Base-by-base conservation (phyloP, 2,113 vertebrate species). In the Coturnix japonica region DNA sequence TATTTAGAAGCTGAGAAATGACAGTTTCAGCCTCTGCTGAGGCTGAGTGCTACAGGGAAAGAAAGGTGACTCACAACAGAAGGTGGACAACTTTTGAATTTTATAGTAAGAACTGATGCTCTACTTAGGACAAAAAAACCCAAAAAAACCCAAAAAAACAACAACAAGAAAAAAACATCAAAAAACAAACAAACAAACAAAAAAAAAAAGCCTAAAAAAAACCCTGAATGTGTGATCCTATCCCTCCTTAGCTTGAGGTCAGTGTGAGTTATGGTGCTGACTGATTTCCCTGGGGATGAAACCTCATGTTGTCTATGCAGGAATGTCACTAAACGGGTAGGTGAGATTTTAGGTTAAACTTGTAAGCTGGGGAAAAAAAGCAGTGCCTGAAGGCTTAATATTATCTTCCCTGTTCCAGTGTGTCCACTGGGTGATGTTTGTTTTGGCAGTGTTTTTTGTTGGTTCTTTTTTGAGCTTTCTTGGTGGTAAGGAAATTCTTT, bases 161-260 rank as follows among this genome's bases (percentile, higher is more conserved):
- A n/a, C n/a, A n/a, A n/a, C n/a, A n/a, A n/a, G n/a, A n/a, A n/a
- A n/a, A n/a, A n/a, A n/a, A n/a, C n/a, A n/a, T n/a, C n/a, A n/a
- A n/a, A n/a, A n/a, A n/a, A n/a, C n/a, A 20, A 46, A 46, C 17
- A 19, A 44, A 44, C 8, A 9, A 44, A 37, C 7, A 44, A 46
- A 20, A 46, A 46, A 51, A 13, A 41, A 11, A 41, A 41, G 12
- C 10, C 39, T 41, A 11, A 41, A 41, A 41, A 41, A 41, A 41
- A 37, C 37, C 37, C 19, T 59, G 63, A 39, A 47, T 31, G 53
- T 31, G 46, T 31, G 46, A 51, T 67, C 59, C 30, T 63, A 2
- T 66, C 11, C 33, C 41, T 33, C 1, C 5, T 54, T 5, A 4
- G 7, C 30, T 0, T 31, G 0, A 39, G 37, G 20, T 41, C 57